These are phyloP conservation scores for Tachuris rubrigastra DNA, from an alignment of 2,113 vertebrate species.

Conservation along the genomic window DNA sequence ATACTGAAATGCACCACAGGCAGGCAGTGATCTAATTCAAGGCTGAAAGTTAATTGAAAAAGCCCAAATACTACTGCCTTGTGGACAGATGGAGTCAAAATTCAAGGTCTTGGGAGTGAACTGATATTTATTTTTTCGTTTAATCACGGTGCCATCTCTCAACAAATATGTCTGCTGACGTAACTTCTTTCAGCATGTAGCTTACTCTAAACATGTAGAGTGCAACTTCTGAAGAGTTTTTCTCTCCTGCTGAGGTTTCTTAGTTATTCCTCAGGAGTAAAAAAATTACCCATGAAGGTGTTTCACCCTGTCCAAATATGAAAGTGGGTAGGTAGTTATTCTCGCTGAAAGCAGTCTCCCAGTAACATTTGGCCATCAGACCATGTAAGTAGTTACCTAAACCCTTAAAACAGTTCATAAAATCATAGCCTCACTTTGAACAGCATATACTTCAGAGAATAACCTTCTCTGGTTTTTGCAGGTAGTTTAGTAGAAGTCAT, in stretches of 20 bases:
- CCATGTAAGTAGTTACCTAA: fast-evolving
- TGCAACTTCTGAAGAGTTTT: not conserved
- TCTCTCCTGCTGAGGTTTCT: not conserved
- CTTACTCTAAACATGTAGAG: not conserved
- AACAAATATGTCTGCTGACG: not conserved
- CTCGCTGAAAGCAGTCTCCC: not conserved
- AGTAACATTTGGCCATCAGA: not conserved
- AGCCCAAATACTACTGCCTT: not conserved
- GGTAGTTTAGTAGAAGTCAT: not conserved
- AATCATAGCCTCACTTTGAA: not conserved
- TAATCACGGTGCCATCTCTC: not conserved
- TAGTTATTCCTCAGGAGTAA: not conserved
- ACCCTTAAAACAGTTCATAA: not conserved
- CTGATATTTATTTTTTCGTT: not conserved
- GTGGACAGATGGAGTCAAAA: not conserved
- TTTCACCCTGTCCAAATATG: not conserved
- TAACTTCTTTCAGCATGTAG: not conserved
- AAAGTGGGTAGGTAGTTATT: not conserved
- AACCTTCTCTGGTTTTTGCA: not conserved
- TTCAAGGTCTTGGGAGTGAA: not conserved
- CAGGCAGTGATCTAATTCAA: not conserved
- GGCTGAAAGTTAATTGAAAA: not conserved
- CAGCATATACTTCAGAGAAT: not conserved
- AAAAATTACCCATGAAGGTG: not conserved
- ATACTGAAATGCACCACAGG: not conserved